Base-by-base conservation (phyloP, 2,888 invertebrate species). In the Drosophila algonquin region DNA sequence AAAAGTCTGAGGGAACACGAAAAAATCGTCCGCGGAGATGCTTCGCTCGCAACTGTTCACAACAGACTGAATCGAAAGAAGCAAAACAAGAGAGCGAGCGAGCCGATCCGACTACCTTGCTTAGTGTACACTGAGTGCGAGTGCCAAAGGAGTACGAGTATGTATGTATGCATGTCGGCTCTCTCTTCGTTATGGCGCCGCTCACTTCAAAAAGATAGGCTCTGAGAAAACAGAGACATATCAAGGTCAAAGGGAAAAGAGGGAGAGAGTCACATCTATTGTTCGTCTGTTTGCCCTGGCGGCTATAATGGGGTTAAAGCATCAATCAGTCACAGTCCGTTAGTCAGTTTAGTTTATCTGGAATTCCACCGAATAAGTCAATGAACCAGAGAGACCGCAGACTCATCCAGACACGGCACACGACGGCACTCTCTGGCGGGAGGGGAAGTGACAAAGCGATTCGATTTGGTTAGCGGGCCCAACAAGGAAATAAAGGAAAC, bases 321-420 rank as follows among this genome's bases (percentile, higher is more conserved):
- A 51, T 30, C 55, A 14, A 67, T 64, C 64, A 50, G 52, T 68
- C 57, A 65, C 65, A 27, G 67, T 12, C 56, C 47, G 57, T 65
- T 67, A 47, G 67, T 64, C 56, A 64, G 64, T 56, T 47, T 16
- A 16, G 47, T 18, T 47, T 67, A 55, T 45, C 45, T 32, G 63
- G 35, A 51, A 64, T 67, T 64, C 35, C 30, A 16, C 35, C 16
- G n/a, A 35, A 30, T 30, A 56, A 67, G 86, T 80, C 86, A 77
- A 75, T 58, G 80, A 80, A 79, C 86, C 40, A 40, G 40, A n/a
- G 40, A 40, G n/a, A n/a, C 40, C 7, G 40, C n/a, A 40, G 40
- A 40, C 40, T 40, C 40, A 40, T n/a, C n/a, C 40, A 40, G 40
- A 40, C 40, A 40, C n/a, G 40, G 1, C 12, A 12, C 30, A 30